Base-by-base conservation (phyloP, 2,113 vertebrate species). In the Otus sunia region DNA sequence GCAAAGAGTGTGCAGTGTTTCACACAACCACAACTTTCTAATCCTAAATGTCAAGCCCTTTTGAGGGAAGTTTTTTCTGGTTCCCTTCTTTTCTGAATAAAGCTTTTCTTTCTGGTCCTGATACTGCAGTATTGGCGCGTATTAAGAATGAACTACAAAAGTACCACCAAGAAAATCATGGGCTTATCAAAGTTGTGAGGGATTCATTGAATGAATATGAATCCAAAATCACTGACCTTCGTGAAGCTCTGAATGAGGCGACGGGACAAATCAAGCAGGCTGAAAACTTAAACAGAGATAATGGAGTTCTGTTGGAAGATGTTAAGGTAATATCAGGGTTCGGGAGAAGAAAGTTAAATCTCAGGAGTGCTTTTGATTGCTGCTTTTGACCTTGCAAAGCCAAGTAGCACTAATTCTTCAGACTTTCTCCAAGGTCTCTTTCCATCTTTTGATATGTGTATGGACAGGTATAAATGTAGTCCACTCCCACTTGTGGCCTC, bases 171-270 rank as follows among this genome's bases (percentile, higher is more conserved):
- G 91, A 98, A 87, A 99, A 99, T 64, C 90, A 98, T 6, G 97
- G 93, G 2, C 97, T 98, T 18, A 98, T 98, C 22, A 97, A 98
- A 82, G 98, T 69, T 74, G 96, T 99, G 22, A 97, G 66, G 30
- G 96, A 94, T 26, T 98, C 98, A 7, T 89, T 99, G 96, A 98
- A 95, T 26, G 94, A 97, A 50, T 99, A 98, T 6, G 98, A 98
- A 72, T 96, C 96, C 92, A 99, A 99, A 97, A 97, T 99, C 64
- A 96, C 96, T 81, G 98, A 98, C 64, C 98, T 99, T 63, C 98
- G 96, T 17, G 90, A 98, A 27, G 96, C 98, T 45, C 96, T 99
- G 52, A 98, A 98, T 80, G 97, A 99, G 39, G 98, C 99, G 0
- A 87, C 39, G 0, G 94, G 97, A 56, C 96, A 97, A 66, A 97